Evolutionary conservation across 2,888 invertebrate genomes (phyloP).

Genomic region (Synergus japonicus): DNA sequence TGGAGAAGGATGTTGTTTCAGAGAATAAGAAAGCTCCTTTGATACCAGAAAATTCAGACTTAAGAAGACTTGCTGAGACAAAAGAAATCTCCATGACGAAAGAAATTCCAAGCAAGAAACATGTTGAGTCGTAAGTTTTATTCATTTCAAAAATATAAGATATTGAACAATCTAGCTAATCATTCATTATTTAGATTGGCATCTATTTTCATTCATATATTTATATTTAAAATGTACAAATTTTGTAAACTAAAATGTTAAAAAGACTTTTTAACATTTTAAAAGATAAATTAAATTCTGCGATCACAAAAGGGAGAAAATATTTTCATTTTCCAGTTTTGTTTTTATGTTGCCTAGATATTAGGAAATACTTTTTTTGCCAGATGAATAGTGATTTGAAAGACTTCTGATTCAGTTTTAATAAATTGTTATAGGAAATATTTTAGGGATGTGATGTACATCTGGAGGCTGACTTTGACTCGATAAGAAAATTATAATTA

Average conservation of each 20-base stretch:
- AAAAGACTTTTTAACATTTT: background rate
- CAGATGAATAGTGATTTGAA: background rate
- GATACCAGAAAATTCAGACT: background rate
- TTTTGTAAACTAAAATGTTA: background rate
- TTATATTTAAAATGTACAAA: background rate
- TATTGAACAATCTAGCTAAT: background rate
- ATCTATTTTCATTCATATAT: slow-evolving; percentile 17
- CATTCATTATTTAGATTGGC: slow-evolving; percentile 2
- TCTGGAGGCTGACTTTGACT: background rate
- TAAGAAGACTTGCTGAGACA: background rate
- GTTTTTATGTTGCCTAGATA: background rate
- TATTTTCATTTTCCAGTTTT: background rate
- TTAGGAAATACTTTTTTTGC: background rate
- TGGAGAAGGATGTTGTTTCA: background rate
- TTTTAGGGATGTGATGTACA: background rate
- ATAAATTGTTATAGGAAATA: background rate
- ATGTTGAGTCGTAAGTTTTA: background rate
- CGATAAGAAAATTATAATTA: background rate
- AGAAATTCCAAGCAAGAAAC: background rate
- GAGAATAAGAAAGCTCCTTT: background rate
- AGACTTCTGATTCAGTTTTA: background rate
- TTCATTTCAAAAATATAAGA: background rate
- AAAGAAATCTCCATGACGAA: background rate
- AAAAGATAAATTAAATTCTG: background rate
- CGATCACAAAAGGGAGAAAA: background rate